These are phyloP conservation scores for Mustela erminea DNA, from an alignment of 2,797 vertebrate species.

Conservation along the genomic window DNA sequence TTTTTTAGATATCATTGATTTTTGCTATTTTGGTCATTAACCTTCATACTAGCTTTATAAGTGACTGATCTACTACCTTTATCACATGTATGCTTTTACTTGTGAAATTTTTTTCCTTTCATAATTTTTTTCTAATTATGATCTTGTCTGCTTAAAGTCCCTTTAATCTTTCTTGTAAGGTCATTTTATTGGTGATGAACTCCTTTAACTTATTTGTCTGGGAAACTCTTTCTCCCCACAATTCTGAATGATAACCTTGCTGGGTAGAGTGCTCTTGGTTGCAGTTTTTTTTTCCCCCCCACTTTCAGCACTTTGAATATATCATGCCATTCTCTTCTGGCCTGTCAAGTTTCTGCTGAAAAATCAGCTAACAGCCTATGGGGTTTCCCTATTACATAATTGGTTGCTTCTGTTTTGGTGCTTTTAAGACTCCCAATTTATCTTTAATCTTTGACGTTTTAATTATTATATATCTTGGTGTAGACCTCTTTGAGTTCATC, in stretches of 20 bases:
- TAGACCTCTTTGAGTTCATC: not conserved
- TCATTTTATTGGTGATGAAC: not conserved
- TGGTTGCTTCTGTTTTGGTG: not conserved
- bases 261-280: not conserved
- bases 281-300: not conserved
- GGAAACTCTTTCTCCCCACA: not conserved
- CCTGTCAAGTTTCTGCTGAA: not conserved
- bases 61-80: not conserved
- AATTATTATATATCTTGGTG: not conserved
- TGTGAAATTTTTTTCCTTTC: not conserved
- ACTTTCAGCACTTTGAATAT: not conserved
- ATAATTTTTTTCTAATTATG: not conserved
- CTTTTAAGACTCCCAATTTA: not conserved
- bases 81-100: not conserved
- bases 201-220: not conserved
- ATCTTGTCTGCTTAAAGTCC: not conserved
- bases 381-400: not conserved
- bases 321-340: not conserved
- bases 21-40: not conserved
- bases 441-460: not conserved
- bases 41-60: not conserved
- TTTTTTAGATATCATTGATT: not conserved
- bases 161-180: not conserved
- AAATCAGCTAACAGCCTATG: not conserved
- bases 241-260: not conserved